A percentile compares a stretch with the other conserved stretches of the same genome.
Conservation (phyloP, 2,888 invertebrate species). For the Galerucella pusilla region DNA sequence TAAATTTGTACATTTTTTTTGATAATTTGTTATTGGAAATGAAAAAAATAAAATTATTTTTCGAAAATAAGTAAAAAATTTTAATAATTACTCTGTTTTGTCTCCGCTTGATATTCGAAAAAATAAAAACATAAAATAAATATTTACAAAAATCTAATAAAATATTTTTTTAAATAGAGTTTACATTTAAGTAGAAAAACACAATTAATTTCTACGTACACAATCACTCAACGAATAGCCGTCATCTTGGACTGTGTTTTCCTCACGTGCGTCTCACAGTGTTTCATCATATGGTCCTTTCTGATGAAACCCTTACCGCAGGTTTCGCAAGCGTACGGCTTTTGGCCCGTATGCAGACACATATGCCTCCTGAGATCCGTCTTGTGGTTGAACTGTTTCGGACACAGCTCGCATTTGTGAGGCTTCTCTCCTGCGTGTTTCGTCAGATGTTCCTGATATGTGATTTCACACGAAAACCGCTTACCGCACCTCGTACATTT, state of each 20-base stretch:
- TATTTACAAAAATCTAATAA: conserved; percentile 56
- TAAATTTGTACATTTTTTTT: too few species aligned
- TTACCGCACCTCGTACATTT: conserved; percentile 89
- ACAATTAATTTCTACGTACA: conserved; percentile 54
- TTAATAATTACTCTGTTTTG: conserved; percentile 51
- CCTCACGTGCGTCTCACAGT: conserved; percentile 82
- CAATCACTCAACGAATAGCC: conserved; percentile 49
- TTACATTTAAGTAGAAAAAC: conserved; percentile 57
- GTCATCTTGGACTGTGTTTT: conserved; percentile 63
- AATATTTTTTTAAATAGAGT: conserved; percentile 49
- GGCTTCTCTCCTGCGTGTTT: conserved; percentile 88
- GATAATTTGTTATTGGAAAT: too few species aligned
- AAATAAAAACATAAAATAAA: conserved; percentile 49
- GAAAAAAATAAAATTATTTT: background rate
- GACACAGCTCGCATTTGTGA: conserved; percentile 85
- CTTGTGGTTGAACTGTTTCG: conserved; percentile 91
- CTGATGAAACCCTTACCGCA: conserved; percentile 91
- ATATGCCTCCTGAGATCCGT: conserved; percentile 88
- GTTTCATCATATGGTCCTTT: conserved; percentile 92
- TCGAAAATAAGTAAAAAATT: conserved; percentile 12
- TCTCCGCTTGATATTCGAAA: conserved; percentile 47
- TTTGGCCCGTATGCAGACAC: conserved; percentile 87
- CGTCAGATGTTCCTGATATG: conserved; percentile 78
- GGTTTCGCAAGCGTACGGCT: conserved; percentile 83
- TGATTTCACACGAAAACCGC: conserved; percentile 78